phyloP scores from a whole-genome alignment of 2,888 invertebrate species.

The Cotesia congregata region DNA sequence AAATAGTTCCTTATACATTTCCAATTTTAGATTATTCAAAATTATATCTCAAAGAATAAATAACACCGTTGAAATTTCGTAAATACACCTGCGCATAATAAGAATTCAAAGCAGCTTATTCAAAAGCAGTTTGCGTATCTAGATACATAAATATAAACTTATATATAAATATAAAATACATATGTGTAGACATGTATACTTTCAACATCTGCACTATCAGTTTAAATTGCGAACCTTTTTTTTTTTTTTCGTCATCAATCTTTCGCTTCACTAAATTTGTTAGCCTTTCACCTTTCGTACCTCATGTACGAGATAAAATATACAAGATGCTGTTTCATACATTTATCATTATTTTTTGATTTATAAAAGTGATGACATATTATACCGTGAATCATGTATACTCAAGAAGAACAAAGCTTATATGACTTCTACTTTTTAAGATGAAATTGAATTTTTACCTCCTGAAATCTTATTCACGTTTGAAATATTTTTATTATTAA shows the following conservation, averaged over 20 bases:
- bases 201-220: slow-evolving; percentile 1
- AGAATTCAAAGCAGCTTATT: neutral
- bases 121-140: neutral
- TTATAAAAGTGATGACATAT: neutral
- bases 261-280: neutral
- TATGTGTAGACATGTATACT: neutral
- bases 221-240: neutral
- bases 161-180: neutral
- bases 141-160: neutral
- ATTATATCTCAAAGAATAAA: neutral
- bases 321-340: neutral
- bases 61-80: neutral
- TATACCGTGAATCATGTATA: neutral
- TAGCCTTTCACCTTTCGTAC: neutral
- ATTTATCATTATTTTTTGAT: neutral
- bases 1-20: no score
- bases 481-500: no score
- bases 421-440: neutral
- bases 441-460: neutral
- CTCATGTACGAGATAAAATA: neutral
- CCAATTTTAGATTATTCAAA: neutral
- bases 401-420: neutral
- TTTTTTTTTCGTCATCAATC: neutral
- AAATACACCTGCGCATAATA: neutral
- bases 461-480: neutral